A percentile compares a stretch with the other conserved stretches of the same genome.
phyloP scores from a whole-genome alignment of 2,113 vertebrate genomes.

The Oryzias curvinotus region DNA sequence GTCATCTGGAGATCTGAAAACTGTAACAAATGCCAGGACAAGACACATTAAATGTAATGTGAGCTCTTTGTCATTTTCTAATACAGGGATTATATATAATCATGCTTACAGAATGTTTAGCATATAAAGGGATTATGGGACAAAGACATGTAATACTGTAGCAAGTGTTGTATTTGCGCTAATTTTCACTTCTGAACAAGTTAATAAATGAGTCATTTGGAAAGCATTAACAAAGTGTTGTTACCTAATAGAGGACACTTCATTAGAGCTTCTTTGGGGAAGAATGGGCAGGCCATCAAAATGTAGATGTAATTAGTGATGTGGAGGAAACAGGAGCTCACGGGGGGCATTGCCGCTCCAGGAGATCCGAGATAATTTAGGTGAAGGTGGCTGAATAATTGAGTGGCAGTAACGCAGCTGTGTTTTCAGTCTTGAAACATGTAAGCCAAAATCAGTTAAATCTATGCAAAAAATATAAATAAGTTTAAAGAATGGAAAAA shows the following conservation, averaged over 20 bases:
- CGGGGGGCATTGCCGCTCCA: slow-evolving; percentile 19
- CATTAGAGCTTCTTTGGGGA: slow-evolving; percentile 32
- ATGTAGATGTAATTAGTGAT: slow-evolving; percentile 61
- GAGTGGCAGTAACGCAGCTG: slow-evolving; percentile 4
- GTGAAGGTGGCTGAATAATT: slow-evolving; percentile 65
- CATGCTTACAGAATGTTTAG: not conserved
- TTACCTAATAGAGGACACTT: slow-evolving; percentile 44
- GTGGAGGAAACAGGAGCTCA: slow-evolving; percentile 63
- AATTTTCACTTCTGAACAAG: not conserved
- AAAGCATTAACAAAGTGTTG: slow-evolving; percentile 25
- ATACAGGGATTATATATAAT: not conserved
- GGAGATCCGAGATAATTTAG: slow-evolving; percentile 36
- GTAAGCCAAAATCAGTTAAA: not conserved
- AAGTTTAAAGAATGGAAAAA: too few species aligned
- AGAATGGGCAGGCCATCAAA: slow-evolving; percentile 8
- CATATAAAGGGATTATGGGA: not conserved
- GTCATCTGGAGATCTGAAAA: too few species aligned
- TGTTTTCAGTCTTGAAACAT: not conserved
- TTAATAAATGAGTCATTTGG: too few species aligned
- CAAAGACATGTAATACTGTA: slow-evolving; percentile 1
- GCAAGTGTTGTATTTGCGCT: not conserved
- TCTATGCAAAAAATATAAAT: too few species aligned
- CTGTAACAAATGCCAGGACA: too few species aligned
- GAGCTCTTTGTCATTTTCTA: too few species aligned
- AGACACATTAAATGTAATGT: too few species aligned